Evolutionary conservation across 2,797 vertebrate species (phyloP).

Genomic region (Heliangelus exortis): DNA sequence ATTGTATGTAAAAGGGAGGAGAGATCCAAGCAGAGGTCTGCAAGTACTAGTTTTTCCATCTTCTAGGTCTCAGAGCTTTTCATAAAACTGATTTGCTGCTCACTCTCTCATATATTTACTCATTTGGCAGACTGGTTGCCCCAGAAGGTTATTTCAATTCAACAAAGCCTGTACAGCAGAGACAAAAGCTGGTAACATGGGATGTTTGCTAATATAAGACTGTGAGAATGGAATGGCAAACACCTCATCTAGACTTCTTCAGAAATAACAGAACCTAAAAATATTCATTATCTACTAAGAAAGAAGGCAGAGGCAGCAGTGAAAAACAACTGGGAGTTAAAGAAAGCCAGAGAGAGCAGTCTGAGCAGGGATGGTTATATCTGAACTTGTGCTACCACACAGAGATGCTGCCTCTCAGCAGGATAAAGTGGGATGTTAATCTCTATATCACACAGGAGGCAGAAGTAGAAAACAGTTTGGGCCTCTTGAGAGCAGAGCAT

Average conservation of each 20-base stretch:
- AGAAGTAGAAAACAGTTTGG: background rate
- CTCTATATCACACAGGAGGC: background rate
- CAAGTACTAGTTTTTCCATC: slow-evolving; percentile 13
- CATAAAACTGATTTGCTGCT: slow-evolving; percentile 40
- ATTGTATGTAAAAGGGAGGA: background rate
- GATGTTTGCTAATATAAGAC: slow-evolving; percentile 9
- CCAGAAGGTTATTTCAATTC: slow-evolving; percentile 44
- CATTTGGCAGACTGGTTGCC: slow-evolving; percentile 48
- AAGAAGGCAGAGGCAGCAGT: background rate
- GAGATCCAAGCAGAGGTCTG: background rate
- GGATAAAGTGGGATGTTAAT: background rate
- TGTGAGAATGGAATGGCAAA: slow-evolving; percentile 48
- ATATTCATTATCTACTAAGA: background rate
- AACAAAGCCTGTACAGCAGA: slow-evolving; percentile 40
- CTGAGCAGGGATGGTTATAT: background rate
- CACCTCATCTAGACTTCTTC: background rate
- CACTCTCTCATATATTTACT: slow-evolving; percentile 36
- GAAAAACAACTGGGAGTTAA: slow-evolving; percentile 6
- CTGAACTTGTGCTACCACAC: background rate
- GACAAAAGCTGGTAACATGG: slow-evolving; percentile 48
- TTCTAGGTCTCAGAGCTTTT: background rate
- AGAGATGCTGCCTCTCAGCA: background rate
- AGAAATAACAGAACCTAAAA: slow-evolving; percentile 28
- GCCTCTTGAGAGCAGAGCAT: background rate
- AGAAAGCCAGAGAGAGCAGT: background rate